Percentiles rank a stretch among this genome's conserved stretches.
Evolutionary conservation across 2,888 invertebrate genomes (phyloP).

Genomic region (Brachyptera risi): DNA sequence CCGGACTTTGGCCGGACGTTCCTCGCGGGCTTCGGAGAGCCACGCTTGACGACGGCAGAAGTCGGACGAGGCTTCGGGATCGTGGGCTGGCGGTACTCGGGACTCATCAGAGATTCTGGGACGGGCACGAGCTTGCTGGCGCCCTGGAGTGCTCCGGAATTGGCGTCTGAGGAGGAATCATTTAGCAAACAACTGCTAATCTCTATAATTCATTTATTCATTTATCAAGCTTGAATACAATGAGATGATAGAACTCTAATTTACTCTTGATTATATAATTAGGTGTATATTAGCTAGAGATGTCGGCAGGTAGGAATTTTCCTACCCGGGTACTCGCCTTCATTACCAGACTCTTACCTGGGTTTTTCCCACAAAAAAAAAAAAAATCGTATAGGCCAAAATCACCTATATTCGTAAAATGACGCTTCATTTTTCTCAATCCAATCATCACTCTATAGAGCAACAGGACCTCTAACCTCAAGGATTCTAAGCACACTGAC

Average conservation of each 20-base stretch:
- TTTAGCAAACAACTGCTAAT: background rate
- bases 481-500: too few species aligned
- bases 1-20: slow-evolving; percentile 15
- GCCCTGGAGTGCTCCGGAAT: slow-evolving; percentile 58
- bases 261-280: background rate
- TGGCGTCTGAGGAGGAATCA: background rate
- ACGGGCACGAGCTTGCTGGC: slow-evolving; percentile 85
- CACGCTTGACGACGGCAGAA: slow-evolving; percentile 4
- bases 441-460: too few species aligned
- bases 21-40: slow-evolving; percentile 25
- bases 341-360: too few species aligned
- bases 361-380: too few species aligned
- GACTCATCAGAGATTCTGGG: slow-evolving; percentile 82
- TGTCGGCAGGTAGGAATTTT: too few species aligned
- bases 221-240: too few species aligned
- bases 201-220: background rate
- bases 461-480: too few species aligned
- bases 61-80: slow-evolving; percentile 20
- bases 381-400: too few species aligned
- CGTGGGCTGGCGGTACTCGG: slow-evolving; percentile 55
- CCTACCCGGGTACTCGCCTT: too few species aligned
- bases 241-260: background rate
- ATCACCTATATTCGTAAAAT: too few species aligned
- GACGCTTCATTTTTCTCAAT: too few species aligned
- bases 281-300: background rate